Conservation (phyloP, 92 coral and sea anemone genomes). For the Porites rus region DNA sequence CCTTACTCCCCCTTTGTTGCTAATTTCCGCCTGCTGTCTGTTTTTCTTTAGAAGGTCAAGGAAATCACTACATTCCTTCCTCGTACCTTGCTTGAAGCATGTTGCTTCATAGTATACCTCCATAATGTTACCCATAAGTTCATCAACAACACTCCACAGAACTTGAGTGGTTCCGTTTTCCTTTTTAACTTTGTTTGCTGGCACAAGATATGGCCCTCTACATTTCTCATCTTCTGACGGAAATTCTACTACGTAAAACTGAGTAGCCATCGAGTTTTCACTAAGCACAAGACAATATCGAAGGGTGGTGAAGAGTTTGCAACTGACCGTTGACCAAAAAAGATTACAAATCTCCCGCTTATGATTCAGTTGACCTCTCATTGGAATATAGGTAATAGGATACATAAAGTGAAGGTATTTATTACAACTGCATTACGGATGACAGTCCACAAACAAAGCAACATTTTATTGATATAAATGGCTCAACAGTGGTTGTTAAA, state of each 20-base stretch:
- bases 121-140: constrained; percentile 16
- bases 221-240: constrained; percentile 6
- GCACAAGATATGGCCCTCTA: constrained; percentile 49
- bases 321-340: not conserved
- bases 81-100: not conserved
- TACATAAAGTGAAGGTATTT: constrained; percentile 15
- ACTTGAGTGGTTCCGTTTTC: constrained; percentile 38
- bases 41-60: constrained; percentile 22
- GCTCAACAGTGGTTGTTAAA: not conserved
- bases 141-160: constrained; percentile 57
- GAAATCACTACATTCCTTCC: not conserved
- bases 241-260: not conserved
- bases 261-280: not conserved
- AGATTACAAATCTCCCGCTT: constrained; percentile 8
- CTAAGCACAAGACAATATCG: constrained; percentile 9
- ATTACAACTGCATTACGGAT: constrained; percentile 5
- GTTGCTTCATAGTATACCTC: constrained; percentile 36
- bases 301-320: constrained; percentile 8
- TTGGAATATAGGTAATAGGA: not conserved
- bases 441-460: constrained; percentile 4
- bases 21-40: constrained; percentile 14
- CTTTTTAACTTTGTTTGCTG: constrained; percentile 31
- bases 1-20: constrained; percentile 35
- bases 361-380: not conserved
- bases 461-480: not conserved